These are phyloP conservation scores for Percina caprodes DNA, from an alignment of 2,113 vertebrate species.

Conservation along the genomic window DNA sequence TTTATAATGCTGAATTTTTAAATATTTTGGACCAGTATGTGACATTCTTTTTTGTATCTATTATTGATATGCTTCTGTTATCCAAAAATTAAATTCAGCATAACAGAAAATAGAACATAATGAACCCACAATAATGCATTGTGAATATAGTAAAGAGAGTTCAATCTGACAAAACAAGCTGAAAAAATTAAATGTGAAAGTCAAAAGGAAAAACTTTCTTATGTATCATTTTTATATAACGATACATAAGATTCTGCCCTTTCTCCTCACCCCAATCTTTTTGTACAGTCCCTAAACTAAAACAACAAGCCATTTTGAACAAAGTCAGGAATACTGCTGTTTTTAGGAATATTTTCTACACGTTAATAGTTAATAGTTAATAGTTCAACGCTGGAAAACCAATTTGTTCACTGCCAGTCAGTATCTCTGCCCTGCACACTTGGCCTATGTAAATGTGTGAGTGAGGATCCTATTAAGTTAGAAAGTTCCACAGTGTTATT, in stretches of 20 bases:
- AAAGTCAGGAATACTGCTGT: background rate
- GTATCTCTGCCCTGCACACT: conserved; percentile 49
- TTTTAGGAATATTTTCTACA: background rate
- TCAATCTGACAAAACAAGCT: background rate
- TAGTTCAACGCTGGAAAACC: conserved; percentile 1
- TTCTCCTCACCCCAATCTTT: background rate
- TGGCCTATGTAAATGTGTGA: conserved; percentile 42
- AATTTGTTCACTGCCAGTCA: conserved; percentile 9
- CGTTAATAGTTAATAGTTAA: background rate
- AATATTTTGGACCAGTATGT: background rate
- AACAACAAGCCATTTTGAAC: background rate
- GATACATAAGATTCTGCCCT: background rate
- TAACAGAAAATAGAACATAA: background rate
- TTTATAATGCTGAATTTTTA: background rate
- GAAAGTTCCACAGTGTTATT: conserved; percentile 65
- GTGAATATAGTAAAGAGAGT: background rate
- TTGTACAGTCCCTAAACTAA: background rate
- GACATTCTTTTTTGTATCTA: background rate
- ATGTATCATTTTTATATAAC: background rate
- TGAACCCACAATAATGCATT: background rate
- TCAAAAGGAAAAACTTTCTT: background rate
- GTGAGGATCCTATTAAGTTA: conserved; percentile 45
- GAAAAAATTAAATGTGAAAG: too few relatives aligned
- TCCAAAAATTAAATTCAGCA: background rate
- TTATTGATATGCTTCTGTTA: background rate